Percentiles rank a stretch among this genome's conserved stretches.
Evolutionary conservation across 2,888 invertebrate species (phyloP).

Genomic region (Andrena flavipes): DNA sequence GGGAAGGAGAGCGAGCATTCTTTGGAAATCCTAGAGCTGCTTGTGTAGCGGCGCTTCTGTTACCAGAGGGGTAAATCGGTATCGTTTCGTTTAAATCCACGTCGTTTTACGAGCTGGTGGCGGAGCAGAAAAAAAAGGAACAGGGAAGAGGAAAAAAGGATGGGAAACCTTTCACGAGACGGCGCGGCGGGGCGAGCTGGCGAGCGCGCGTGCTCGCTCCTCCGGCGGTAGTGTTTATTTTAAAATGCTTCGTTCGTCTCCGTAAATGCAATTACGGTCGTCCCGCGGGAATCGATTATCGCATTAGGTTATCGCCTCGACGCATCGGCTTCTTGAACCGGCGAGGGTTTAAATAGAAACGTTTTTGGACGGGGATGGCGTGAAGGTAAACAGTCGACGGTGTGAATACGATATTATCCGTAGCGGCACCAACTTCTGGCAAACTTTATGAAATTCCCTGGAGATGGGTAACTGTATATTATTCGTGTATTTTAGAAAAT

Average conservation of each 20-base stretch:
- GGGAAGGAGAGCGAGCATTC: slow-evolving; percentile 44
- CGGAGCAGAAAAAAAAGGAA: slow-evolving; percentile 12
- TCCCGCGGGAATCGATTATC: slow-evolving; percentile 66
- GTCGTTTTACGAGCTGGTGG: slow-evolving; percentile 64
- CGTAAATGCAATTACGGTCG: slow-evolving; percentile 65
- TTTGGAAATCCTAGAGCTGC: slow-evolving; percentile 67
- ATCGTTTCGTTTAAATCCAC: slow-evolving; percentile 67
- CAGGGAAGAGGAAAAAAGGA: slow-evolving; percentile 4
- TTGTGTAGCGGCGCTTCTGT: slow-evolving; percentile 49
- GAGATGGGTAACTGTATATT: not conserved
- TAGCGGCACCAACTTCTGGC: not conserved
- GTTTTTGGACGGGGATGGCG: slow-evolving; percentile 2
- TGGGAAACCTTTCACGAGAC: slow-evolving; percentile 60
- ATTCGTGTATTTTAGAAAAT: too few relatives aligned
- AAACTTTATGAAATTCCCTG: not conserved
- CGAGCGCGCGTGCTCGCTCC: slow-evolving; percentile 23
- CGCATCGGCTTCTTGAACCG: slow-evolving; percentile 48
- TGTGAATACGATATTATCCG: slow-evolving; percentile 12
- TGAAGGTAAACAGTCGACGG: not conserved
- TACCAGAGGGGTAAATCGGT: slow-evolving; percentile 62
- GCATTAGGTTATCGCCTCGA: slow-evolving; percentile 58
- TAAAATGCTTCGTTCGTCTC: slow-evolving; percentile 60
- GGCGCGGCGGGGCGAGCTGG: slow-evolving; percentile 10
- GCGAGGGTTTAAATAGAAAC: slow-evolving; percentile 44
- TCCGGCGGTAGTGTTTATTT: slow-evolving; percentile 58